Base-by-base conservation (phyloP, 2,113 vertebrate species). In the Rhizomys pruinosus region DNA sequence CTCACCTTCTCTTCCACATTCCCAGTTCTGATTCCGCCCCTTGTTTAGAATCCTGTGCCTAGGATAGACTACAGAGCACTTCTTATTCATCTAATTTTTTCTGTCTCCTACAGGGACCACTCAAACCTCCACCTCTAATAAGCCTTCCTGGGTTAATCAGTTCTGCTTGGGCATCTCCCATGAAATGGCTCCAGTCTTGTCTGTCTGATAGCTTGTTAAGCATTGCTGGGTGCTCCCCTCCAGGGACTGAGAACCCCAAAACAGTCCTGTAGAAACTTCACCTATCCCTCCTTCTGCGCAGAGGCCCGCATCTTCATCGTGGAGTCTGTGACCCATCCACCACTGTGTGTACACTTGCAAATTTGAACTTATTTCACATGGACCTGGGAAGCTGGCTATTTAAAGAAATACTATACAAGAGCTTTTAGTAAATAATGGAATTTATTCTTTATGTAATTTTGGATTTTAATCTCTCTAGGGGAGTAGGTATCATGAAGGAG, bases 361-460 rank as follows among this genome's bases (percentile, higher is more conserved):
- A 94, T 87, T 76, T 19, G 52, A 6, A 76, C 92, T 91, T 32
- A 66, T 87, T 94, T 93, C 74, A 68, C 61, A 92, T 84, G 78
- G 78, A 69, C 90, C 82, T 10, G 20, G 92, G 94, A 74, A 95
- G 47, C 4, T 87, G 71, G 22, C 27, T 97, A 42, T 96, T 96
- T 93, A 95, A 89, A 92, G 61, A 95, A 71, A 87, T 91, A 82
- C 77, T 86, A 61, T 8, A 73, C 78, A 87, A 95, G 64, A 97
- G 95, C 93, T 90, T 84, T 92, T 61, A 64, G 96, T 91, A 96
- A 97, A 97, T 90, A 84, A 42, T 93, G 47, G 85, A 63, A 86
- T 87, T 94, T 90, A 63, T 79, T 79, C 77, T 95, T 72, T 64
- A 79, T 93, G 88, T 95, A 86, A 88, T 64, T 86, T 96, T 42